Evolutionary conservation across 2,888 invertebrate genomes (phyloP), one percentile per base, ranked within the genome.

Genomic region (Noctua fimbriata): DNA sequence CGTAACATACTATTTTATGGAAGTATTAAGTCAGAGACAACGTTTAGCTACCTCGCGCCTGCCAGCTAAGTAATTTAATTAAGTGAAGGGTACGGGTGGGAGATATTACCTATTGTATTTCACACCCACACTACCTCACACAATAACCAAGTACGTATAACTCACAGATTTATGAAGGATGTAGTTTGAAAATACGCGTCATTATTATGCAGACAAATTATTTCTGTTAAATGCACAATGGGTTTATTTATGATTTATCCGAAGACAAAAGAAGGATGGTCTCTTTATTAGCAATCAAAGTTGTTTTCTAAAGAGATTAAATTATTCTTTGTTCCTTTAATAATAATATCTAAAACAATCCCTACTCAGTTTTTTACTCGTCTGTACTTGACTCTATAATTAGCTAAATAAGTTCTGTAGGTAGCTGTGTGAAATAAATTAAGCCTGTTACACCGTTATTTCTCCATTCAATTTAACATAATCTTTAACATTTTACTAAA

Each of bases 401-500:
- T 28, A 55, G 47, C 28, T n/a, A n/a, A 12, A 47, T 63, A 69
- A 52, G 28, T 44, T 55, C 9, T 66, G 63, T 69, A 73, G 63
- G 47, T 78, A 73, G 72, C 49, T 66, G 41, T 69, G 55, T 71
- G 65, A 75, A 83, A 86, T 76, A 80, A 74, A 89, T 70, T 71
- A 78, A 77, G 73, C 76, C 75, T 73, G 79, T 86, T 82, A 70
- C 55, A 41, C 65, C 69, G 70, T 86, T 82, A 82, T 81, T 73
- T 77, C 79, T 75, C 72, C 73, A 81, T 88, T 66, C 81, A 91
- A 89, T 90, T 87, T 88, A 81, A 81, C 84, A 88, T 89, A 85
- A 91, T 87, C 89, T 88, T 88, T 85, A 89, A 89, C 89, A 90
- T 92, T 88, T 90, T 91, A 91, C 87, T 84, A 83, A 91, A 90